Base-by-base conservation (phyloP, 2,797 vertebrate genomes). In the Malurus leucopterus region DNA sequence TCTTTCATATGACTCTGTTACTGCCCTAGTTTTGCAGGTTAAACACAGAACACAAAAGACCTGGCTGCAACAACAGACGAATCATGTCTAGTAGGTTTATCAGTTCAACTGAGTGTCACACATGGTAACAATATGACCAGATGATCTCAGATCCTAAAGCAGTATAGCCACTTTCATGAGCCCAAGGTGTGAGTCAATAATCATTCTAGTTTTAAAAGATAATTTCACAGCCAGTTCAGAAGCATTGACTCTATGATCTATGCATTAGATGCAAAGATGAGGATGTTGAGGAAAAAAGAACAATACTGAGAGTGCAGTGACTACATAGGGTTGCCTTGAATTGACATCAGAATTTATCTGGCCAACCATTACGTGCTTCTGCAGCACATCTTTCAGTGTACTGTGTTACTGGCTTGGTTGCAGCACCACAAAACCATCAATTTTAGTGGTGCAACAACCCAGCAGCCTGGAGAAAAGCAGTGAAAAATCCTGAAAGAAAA, bases 341-440 rank as follows among this genome's bases (percentile, higher is more conserved):
- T 0, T 55, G 26, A 87, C 30, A 86, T 43, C 2, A 57, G 29
- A n/a, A 67, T 43, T 68, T 49, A 18, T 43, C 11, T 43, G 15
- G 54, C 8, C 50, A 61, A 13, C 19, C 32, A 30, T 36, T n/a
- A 30, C 6, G 11, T 54, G 29, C 47, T 61, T 65, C 46, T 54
- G 50, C 19, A 80, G 46, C n/a, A 34, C 19, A 40, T 44, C 47
- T 85, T 87, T 76, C 68, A 65, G 22, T 1, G 0, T 2, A 0
- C 17, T 54, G n/a, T 22, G 27, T 41, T 59, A 67, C 34, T 63
- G 68, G 12, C 41, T 73, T 63, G n/a, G 20, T 1, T 71, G 41
- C n/a, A 86, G 50, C 13, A 64, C n/a, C 30, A 53, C 29, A 26
- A 62, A 67, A 68, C 15, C 15, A 18, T 26, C 0, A 0, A 38